Conservation (phyloP, 2,888 invertebrate genomes). For the Drosophila atripex region DNA sequence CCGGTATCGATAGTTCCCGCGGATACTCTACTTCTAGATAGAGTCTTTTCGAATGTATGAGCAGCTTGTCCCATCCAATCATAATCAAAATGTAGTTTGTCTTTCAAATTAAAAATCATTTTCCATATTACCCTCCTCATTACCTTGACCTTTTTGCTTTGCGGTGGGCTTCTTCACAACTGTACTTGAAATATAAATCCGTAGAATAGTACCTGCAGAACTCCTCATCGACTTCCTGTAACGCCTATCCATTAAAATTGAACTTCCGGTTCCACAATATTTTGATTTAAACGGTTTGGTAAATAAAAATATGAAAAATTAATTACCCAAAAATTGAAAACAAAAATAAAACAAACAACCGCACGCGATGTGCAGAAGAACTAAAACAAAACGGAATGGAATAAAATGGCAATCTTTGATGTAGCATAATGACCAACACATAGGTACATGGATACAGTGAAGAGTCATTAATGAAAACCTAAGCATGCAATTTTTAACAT, state of each 20-base stretch:
- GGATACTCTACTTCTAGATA: slow-evolving; percentile 7
- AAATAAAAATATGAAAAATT: slow-evolving; percentile 20
- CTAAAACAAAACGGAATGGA: slow-evolving; percentile 51
- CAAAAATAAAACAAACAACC: slow-evolving; percentile 31
- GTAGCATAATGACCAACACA: slow-evolving; percentile 28
- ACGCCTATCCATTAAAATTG: slow-evolving; percentile 55
- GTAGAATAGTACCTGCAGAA: slow-evolving; percentile 56
- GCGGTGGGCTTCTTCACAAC: slow-evolving; percentile 36
- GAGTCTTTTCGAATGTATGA: slow-evolving; percentile 6
- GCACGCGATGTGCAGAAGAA: slow-evolving; percentile 49
- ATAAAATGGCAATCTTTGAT: slow-evolving; percentile 37
- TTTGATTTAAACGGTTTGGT: not conserved
- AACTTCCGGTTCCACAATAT: slow-evolving; percentile 20
- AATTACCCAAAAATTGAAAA: slow-evolving; percentile 37
- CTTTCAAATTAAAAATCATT: slow-evolving; percentile 4
- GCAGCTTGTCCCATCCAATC: not conserved
- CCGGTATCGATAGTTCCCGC: slow-evolving; percentile 8
- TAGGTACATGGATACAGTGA: slow-evolving; percentile 9
- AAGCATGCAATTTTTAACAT: no score
- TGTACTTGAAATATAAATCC: slow-evolving; percentile 1
- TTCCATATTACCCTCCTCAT: slow-evolving; percentile 4
- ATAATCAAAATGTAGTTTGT: slow-evolving; percentile 2
- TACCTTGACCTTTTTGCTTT: slow-evolving; percentile 40
- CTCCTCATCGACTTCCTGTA: slow-evolving; percentile 32
- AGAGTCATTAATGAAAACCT: not conserved